Base-by-base conservation (phyloP, 2,888 invertebrate species). In the Molorchus minor region DNA sequence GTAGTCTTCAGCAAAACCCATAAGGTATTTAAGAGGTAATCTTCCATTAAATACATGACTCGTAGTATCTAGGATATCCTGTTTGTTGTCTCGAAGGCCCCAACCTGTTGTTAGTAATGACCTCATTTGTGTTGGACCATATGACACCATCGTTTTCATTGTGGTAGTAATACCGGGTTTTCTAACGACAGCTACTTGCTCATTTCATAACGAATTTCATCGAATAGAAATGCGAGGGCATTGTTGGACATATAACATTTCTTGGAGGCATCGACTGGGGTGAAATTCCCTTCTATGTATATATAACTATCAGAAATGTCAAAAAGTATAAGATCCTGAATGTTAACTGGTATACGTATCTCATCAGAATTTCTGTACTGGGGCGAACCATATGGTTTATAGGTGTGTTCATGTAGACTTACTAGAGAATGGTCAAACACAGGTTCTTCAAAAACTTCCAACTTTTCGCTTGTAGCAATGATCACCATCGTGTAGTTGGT, bases 301-400 rank as follows among this genome's bases (percentile, higher is more conserved):
- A 54, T 45, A 19, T 33, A 61, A 21, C 57, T 57, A 2, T 61
- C 61, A 3, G 54, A 16, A 13, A 54, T 41, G 21, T 57, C 47
- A 2, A n/a, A n/a, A n/a, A 53, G 17, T 10, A 57, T 61, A n/a
- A n/a, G 2, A 16, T 61, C 57, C 54, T 57, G 57, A 29, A 47
- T 46, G 40, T 58, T 44, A 19, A 54, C n/a, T 1, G 45, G 33
- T 13, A 57, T 49, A 10, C 29, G 17, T 5, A 44, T n/a, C 19
- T 58, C 29, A 20, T 33, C 49, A 25, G 30, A 56, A 16, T 55
- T 55, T 29, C 15, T 4, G 20, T 35, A 45, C 13, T 10, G n/a
- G 10, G 21, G 16, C 8, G 21, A 55, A 21, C 35, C 55, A 44
- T 41, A 55, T 12, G 53, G 53, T 17, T 58, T 58, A 45, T 58